Conservation (phyloP, 2,113 vertebrate genomes). For the Phylloscopus trochilus region DNA sequence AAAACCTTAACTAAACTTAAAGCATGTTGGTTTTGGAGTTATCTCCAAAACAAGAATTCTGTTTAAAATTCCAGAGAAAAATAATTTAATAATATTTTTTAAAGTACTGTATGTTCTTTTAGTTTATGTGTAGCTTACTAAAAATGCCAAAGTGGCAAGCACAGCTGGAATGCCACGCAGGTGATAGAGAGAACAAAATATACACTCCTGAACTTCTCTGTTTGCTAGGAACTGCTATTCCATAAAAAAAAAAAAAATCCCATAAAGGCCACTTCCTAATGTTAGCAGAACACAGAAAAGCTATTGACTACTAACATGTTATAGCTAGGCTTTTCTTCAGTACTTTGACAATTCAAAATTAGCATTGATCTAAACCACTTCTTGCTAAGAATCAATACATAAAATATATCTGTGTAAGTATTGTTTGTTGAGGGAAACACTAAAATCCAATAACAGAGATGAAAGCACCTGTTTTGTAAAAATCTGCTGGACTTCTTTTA, state of each 20-base stretch:
- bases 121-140: background rate
- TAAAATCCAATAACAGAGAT: background rate
- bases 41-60: background rate
- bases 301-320: background rate
- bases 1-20: background rate
- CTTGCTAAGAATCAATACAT: background rate
- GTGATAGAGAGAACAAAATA: background rate
- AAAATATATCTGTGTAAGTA: background rate
- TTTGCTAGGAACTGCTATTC: background rate
- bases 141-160: background rate
- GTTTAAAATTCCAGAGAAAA: background rate
- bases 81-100: background rate
- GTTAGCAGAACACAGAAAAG: background rate
- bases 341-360: background rate
- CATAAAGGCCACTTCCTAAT: background rate
- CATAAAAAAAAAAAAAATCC: background rate
- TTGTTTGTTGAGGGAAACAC: background rate
- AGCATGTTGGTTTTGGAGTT: background rate
- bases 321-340: background rate
- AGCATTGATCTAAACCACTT: background rate
- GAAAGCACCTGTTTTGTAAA: background rate
- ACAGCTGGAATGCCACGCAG: background rate
- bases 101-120: background rate
- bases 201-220: background rate
- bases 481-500: background rate